These are phyloP conservation scores for Helicoverpa armigera DNA, from an alignment of 1,140 invertebrate genomes.

Conservation along the genomic window DNA sequence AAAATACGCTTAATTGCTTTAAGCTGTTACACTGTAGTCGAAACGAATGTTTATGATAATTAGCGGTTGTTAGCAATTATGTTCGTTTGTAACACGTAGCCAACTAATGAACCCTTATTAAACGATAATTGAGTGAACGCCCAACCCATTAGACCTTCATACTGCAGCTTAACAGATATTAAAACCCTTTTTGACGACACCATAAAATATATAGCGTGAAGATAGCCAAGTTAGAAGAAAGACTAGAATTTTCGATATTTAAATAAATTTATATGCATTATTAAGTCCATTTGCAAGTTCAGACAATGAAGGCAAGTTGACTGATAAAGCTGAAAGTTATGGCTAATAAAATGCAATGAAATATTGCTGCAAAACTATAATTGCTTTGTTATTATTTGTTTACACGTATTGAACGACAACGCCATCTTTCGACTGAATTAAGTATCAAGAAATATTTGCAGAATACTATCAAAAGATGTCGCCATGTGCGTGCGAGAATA, in stretches of 20 bases:
- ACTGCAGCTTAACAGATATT: background rate
- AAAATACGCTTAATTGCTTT: too few relatives aligned
- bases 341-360: too few relatives aligned
- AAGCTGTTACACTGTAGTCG: constrained; percentile 13
- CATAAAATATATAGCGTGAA: background rate
- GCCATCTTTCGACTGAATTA: background rate
- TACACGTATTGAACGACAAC: too few relatives aligned
- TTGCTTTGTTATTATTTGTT: too few relatives aligned
- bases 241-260: too few relatives aligned
- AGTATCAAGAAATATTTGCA: background rate
- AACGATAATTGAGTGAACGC: constrained; percentile 34
- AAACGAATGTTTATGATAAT: constrained; percentile 33
- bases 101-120: constrained; percentile 47
- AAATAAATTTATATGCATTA: background rate
- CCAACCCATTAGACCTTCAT: background rate
- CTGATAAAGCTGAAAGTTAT: too few relatives aligned
- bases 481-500: background rate
- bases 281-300: too few relatives aligned
- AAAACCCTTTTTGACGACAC: background rate
- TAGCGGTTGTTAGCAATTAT: constrained; percentile 50
- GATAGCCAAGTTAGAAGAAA: background rate
- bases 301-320: too few relatives aligned
- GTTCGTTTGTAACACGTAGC: constrained; percentile 34
- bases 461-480: background rate
- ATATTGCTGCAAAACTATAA: too few relatives aligned